These are phyloP conservation scores for honey bee (Apis mellifera) DNA, from an alignment of 1,140 invertebrate species.

Conservation along the genomic window Amel_HAv3.1 CM009936.2:9352001-9352500, in stretches of 20 bases:
- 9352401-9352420: not conserved
- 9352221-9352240: slow-evolving; percentile 82
- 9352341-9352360: not conserved
- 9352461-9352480: too few relatives aligned
- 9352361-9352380: not conserved
- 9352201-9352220: slow-evolving; percentile 81
- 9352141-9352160: not conserved
- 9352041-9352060: not conserved
- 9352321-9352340: slow-evolving; percentile 8
- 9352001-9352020: slow-evolving; percentile 65
- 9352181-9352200: slow-evolving; percentile 69
- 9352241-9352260: slow-evolving; percentile 81
- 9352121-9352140: too few relatives aligned
- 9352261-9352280: slow-evolving; percentile 79
- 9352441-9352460: too few relatives aligned
- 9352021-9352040: slow-evolving; percentile 9
- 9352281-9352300: slow-evolving; percentile 24
- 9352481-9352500: too few relatives aligned
- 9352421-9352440: too few relatives aligned
- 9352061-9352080: not conserved
- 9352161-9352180: slow-evolving; percentile 62
- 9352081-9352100: slow-evolving; percentile 56
- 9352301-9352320: slow-evolving; percentile 9
- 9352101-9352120: slow-evolving; percentile 53
- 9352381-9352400: not conserved